These are phyloP conservation scores for Aurelia aurita DNA, from an alignment of 30 jellyfish, hydroid and myxozoan genomes.

Conservation along the genomic window DNA sequence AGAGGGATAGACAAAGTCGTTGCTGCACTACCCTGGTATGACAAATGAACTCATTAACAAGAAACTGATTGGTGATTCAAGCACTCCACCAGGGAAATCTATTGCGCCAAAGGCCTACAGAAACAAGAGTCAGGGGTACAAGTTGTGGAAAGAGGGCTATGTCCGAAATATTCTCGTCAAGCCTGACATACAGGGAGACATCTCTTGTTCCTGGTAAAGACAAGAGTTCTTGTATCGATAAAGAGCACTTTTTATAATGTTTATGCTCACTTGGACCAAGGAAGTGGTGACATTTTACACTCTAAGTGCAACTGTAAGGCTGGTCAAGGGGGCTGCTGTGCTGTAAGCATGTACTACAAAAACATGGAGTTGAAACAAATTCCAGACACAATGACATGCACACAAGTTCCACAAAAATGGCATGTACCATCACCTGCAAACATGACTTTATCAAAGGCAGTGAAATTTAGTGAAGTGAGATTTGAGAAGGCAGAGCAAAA, in stretches of 20 bases:
- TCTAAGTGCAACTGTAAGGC: conserved; percentile 60
- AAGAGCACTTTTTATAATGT: conserved; percentile 19
- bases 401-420: conserved; percentile 56
- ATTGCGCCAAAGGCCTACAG: conserved; percentile 25
- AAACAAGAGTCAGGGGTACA: conserved; percentile 35
- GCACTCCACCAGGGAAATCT: too few relatives aligned
- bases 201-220: conserved; percentile 37
- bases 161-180: conserved; percentile 12
- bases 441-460: conserved; percentile 27
- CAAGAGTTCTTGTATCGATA: conserved; percentile 55
- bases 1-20: too few relatives aligned
- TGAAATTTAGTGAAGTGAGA: conserved; percentile 8
- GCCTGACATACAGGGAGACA: neutral
- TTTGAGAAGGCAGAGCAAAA: conserved; percentile 20
- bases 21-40: too few relatives aligned
- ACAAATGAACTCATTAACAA: too few relatives aligned
- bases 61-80: too few relatives aligned
- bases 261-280: conserved; percentile 47
- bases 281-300: conserved; percentile 30
- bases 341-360: conserved; percentile 16
- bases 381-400: conserved; percentile 27
- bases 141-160: conserved; percentile 53
- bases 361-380: conserved; percentile 18
- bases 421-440: conserved; percentile 13
- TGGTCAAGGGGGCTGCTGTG: conserved; percentile 69